Base-by-base conservation (phyloP, 2,797 vertebrate genomes). In the Pseudotriccus pelzelni region DNA sequence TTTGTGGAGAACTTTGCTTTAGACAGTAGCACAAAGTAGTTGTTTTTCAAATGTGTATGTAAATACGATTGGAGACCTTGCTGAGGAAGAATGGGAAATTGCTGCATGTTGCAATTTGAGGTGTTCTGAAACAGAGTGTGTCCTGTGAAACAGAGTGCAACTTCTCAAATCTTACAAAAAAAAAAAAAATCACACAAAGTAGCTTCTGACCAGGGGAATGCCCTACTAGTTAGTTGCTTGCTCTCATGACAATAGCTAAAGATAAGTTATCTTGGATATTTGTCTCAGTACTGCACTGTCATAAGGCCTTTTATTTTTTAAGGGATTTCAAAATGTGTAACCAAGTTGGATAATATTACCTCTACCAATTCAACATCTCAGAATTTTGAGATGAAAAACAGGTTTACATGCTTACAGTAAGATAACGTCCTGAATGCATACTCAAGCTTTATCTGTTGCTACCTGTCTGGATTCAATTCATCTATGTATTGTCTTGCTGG, bases 351-450 rank as follows among this genome's bases (percentile, higher is more conserved):
- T 88, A 94, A 91, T 76, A 53, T 44, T 81, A 64, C 37, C 11
- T 84, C 44, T 89, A 75, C 69, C 20, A 49, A 58, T 77, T 95
- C 78, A 87, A 63, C 47, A 41, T 94, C 53, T 95, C 69, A 72
- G 73, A 93, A 73, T 91, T 95, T 75, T 64, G 76, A 88, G 70
- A 78, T 84, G 76, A 52, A 93, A 95, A 80, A 10, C 87, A 90
- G 87, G 39, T 93, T 93, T 89, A 43, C 67, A 7, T 92, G 89
- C 90, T 95, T 83, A 63, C 41, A 27, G 46, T 80, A 46, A 91
- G 95, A 96, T 96, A 96, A 94, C 77, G 75, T 93, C 64, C 90
- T 94, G 81, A 92, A 73, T 37, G 78, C 85, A 78, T 88, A 49
- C 47, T 87, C 87, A 55, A 20, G 8, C 16, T 81, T 97, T 96